phyloP scores from a whole-genome alignment of 2,113 vertebrate genomes.

The Tupaia tana region DNA sequence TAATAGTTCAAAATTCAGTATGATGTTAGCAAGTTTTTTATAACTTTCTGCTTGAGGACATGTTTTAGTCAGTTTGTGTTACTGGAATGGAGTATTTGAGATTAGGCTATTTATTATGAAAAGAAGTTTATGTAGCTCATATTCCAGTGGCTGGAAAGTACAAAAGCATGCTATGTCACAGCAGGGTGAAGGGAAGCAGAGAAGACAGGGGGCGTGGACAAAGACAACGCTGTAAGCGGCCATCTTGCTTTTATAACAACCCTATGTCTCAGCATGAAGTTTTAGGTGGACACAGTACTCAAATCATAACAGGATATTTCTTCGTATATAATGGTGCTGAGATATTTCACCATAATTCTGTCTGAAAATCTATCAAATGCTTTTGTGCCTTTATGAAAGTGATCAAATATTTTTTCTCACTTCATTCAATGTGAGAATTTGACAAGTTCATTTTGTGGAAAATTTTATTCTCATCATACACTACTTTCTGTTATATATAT shows the following conservation, averaged over 20 bases:
- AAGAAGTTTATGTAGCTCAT: no score
- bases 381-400: neutral
- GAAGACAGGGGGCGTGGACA: no score
- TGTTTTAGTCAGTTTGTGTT: no score
- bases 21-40: neutral
- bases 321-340: neutral
- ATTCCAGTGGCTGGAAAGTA: no score
- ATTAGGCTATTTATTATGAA: no score
- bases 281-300: no score
- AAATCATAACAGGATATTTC: neutral
- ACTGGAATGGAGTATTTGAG: no score
- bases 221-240: no score
- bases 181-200: no score
- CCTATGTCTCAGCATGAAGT: no score
- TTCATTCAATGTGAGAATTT: neutral
- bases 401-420: neutral
- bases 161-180: no score
- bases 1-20: neutral
- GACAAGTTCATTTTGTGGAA: neutral
- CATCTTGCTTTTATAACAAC: no score
- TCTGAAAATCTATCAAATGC: neutral
- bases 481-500: neutral
- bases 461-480: neutral
- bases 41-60: neutral
- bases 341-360: neutral